phyloP scores from a whole-genome alignment of 2,888 invertebrate genomes.

The Corythucha ciliata region DNA sequence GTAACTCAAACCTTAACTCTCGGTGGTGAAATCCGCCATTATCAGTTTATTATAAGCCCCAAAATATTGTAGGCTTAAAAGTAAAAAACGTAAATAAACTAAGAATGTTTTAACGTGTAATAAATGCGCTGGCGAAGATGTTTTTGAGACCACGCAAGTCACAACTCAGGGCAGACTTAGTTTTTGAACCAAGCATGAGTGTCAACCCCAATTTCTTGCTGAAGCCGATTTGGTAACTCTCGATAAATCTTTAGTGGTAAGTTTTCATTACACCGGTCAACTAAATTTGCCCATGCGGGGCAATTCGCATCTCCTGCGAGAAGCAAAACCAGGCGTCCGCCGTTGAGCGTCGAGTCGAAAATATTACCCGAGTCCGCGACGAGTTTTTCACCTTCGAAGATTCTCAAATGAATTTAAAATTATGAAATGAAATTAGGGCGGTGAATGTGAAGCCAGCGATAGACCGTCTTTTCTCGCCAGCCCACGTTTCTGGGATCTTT shows the following conservation, averaged over 20 bases:
- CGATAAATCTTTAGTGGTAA: conserved; percentile 69
- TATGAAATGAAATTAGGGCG: conserved; percentile 78
- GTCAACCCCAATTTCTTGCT: conserved; percentile 54
- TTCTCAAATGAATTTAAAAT: conserved; percentile 81
- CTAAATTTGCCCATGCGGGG: conserved; percentile 94
- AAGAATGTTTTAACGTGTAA: no score
- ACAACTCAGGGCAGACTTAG: no score
- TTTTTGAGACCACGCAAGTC: no score
- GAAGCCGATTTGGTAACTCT: conserved; percentile 61
- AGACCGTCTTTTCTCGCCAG: conserved; percentile 86
- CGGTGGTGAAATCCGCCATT: no score
- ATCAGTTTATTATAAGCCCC: no score
- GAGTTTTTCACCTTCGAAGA: conserved; percentile 75
- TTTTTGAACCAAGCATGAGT: conserved; percentile 25
- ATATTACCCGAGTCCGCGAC: conserved; percentile 89
- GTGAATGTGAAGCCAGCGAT: conserved; percentile 87
- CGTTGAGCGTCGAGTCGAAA: conserved; percentile 79
- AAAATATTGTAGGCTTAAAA: no score
- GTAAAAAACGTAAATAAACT: no score
- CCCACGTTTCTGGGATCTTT: conserved; percentile 85
- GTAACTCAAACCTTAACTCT: no score
- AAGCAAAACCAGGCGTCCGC: conserved; percentile 89
- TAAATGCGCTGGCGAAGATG: no score
- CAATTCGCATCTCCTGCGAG: conserved; percentile 43
- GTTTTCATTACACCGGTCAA: conserved; percentile 76